Conservation (phyloP, 92 coral and sea anemone species). For the Umimayanthus chanpuru region DNA sequence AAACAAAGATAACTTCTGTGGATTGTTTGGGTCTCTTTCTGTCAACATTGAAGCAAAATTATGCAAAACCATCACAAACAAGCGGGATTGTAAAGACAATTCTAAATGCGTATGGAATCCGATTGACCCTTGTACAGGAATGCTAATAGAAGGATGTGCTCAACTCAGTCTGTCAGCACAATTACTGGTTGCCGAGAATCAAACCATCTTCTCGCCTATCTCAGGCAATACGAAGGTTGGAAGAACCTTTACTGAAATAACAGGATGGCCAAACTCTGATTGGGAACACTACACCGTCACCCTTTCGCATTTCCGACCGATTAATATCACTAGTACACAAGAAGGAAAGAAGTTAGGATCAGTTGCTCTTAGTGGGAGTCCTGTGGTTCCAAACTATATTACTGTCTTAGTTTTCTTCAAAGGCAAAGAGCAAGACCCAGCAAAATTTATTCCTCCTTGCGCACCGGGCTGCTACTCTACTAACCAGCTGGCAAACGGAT, state of each 20-base stretch:
- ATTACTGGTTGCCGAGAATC: slow-evolving; percentile 25
- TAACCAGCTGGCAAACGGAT: slow-evolving; percentile 48
- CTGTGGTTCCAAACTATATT: slow-evolving; percentile 40
- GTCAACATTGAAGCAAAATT: background rate
- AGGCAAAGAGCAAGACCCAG: slow-evolving; percentile 42
- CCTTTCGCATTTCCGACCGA: slow-evolving; percentile 51
- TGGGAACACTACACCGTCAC: slow-evolving; percentile 56
- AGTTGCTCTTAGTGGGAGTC: background rate
- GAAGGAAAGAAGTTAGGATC: slow-evolving; percentile 52
- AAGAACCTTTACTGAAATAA: slow-evolving; percentile 27
- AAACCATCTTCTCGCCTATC: slow-evolving; percentile 59
- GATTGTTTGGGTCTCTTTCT: slow-evolving; percentile 60
- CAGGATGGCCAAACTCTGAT: slow-evolving; percentile 67
- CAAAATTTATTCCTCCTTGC: slow-evolving; percentile 48
- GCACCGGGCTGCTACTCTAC: slow-evolving; percentile 58
- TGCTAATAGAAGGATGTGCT: slow-evolving; percentile 55
- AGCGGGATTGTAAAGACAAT: slow-evolving; percentile 20
- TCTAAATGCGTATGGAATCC: slow-evolving; percentile 54
- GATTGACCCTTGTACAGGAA: slow-evolving; percentile 64
- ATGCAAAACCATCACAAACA: slow-evolving; percentile 9
- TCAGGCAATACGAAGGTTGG: slow-evolving; percentile 55
- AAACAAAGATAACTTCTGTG: slow-evolving; percentile 54
- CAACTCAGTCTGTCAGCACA: slow-evolving; percentile 41
- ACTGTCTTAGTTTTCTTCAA: slow-evolving; percentile 24
- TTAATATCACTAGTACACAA: slow-evolving; percentile 53